These are phyloP conservation scores for Cheirogaleus major DNA, from an alignment of 2,797 vertebrate species.

Conservation along the genomic window DNA sequence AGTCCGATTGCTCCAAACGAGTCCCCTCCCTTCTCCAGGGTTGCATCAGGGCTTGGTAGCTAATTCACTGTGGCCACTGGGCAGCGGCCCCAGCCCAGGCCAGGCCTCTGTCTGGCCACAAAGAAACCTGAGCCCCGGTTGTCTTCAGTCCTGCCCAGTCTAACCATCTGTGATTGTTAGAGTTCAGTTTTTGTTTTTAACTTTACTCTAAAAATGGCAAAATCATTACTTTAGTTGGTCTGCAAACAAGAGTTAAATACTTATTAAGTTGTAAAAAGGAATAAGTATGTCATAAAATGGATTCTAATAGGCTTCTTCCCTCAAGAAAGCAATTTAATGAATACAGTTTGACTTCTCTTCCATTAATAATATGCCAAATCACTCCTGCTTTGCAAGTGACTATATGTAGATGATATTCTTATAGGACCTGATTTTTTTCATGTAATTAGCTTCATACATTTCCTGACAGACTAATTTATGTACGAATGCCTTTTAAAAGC, in stretches of 20 bases:
- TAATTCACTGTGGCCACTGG: neutral
- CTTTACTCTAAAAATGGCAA: conserved; percentile 52
- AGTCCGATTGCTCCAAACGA: neutral
- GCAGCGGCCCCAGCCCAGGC: neutral
- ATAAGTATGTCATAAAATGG: conserved; percentile 81
- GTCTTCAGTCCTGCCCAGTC: neutral
- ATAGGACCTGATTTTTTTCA: conserved; percentile 73
- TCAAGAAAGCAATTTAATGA: conserved; percentile 82
- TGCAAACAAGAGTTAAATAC: conserved; percentile 83
- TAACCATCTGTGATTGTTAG: neutral
- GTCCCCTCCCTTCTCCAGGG: neutral
- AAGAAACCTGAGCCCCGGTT: neutral
- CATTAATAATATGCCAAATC: conserved; percentile 82
- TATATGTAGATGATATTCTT: conserved; percentile 79
- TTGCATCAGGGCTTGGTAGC: neutral
- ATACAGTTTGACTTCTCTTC: conserved; percentile 80
- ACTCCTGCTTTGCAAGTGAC: conserved; percentile 82
- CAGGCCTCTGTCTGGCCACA: neutral
- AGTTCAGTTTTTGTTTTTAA: neutral
- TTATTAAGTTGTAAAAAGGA: conserved; percentile 79
- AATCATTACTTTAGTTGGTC: conserved; percentile 65
- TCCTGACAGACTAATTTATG: conserved; percentile 86
- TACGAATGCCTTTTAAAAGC: conserved; percentile 83
- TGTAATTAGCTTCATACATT: conserved; percentile 83
- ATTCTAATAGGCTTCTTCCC: conserved; percentile 81